Base-by-base conservation (phyloP, 2,797 vertebrate genomes). In the Phoeniculus purpureus region DNA sequence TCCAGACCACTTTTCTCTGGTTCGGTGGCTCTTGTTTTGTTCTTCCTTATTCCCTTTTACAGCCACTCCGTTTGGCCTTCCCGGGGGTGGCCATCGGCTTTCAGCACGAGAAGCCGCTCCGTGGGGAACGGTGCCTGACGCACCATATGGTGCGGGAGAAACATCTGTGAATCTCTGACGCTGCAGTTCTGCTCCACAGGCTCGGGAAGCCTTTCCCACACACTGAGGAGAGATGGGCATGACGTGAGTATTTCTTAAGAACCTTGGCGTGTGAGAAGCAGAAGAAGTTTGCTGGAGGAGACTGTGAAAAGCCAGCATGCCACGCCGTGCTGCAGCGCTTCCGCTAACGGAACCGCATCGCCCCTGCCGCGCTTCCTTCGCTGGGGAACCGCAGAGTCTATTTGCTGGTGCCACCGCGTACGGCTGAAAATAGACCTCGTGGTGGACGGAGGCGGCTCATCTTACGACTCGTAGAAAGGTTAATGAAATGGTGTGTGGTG, bases 111-210 rank as follows among this genome's bases (percentile, higher is more conserved):
- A 29, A 94, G 74, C 52, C 0, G 4, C 84, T 71, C 77, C 68
- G 70, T 0, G 0, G 95, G 89, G 94, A 93, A 34, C 1, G 64
- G 65, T 88, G 90, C 81, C 73, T 76, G 73, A 66, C 0, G 5
- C 32, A n/a, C 94, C 96, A 94, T 94, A 96, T 95, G 96, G 94
- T 19, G 77, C 52, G 29, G 90, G 73, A 12, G 0, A 40, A 94
- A 95, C 91, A 90, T 91, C 93, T 95, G 94, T n/a, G 93, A 74
- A 68, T 91, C 92, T 92, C 86, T 91, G 92, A 95, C 17, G 3
- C 85, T 87, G 87, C 89, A 91, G 85, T 88, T 95, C 93, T 92
- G 89, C 70, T 88, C 51, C 66, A 15, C 0, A 0, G 77, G 83
- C 78, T 79, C 65, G 3, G 62, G 51, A 48, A 51, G 66, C 61